Conservation (phyloP, 2,888 invertebrate genomes). For the Norana najaformis region DNA sequence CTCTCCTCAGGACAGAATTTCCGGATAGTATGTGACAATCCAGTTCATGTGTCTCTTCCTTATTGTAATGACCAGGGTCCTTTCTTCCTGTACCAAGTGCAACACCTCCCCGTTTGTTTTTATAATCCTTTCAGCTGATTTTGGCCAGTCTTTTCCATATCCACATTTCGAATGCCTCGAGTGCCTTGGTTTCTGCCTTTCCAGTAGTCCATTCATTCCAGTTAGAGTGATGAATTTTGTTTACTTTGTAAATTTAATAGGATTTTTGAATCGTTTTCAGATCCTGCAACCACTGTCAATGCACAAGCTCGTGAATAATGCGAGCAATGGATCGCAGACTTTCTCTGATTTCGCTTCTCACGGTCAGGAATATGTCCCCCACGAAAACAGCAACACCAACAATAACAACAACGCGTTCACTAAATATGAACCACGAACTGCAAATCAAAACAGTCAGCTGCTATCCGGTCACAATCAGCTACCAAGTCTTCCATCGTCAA, state of each 20-base stretch:
- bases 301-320: not conserved
- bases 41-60: too few species aligned
- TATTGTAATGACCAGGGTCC: too few species aligned
- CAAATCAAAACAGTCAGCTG: not conserved
- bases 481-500: not conserved
- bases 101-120: too few species aligned
- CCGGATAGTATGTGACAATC: too few species aligned
- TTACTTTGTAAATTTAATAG: not conserved
- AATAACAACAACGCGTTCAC: constrained; percentile 7
- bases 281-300: not conserved
- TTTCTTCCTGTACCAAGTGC: too few species aligned
- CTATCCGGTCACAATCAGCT: constrained; percentile 13
- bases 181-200: too few species aligned
- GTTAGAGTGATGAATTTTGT: not conserved
- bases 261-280: not conserved
- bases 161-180: too few species aligned
- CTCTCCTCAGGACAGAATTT: too few species aligned
- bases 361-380: not conserved
- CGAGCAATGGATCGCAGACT: not conserved
- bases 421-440: not conserved
- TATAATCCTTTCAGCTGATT: too few species aligned
- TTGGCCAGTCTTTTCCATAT: too few species aligned
- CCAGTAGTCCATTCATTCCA: too few species aligned
- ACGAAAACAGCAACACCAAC: not conserved
- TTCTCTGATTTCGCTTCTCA: not conserved